phyloP scores from a whole-genome alignment of 2,888 invertebrate species.

The Oxytorus armatus region DNA sequence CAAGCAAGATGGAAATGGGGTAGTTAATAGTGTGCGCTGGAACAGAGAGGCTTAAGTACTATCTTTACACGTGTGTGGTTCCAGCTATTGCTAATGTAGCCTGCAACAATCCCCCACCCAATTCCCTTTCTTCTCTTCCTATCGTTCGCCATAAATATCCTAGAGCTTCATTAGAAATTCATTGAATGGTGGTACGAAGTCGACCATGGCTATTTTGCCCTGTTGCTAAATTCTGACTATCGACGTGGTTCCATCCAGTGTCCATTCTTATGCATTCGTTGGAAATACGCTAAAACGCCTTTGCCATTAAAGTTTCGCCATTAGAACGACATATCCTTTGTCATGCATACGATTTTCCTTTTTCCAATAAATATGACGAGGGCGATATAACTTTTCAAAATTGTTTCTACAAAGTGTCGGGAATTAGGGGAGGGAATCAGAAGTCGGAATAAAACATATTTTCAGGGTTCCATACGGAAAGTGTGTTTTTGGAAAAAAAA shows the following conservation, averaged over 20 bases:
- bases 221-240: not conserved
- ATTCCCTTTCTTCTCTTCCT: no score
- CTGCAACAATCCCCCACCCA: no score
- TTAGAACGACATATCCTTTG: not conserved
- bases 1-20: slow-evolving; percentile 40
- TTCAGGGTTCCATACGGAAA: no score
- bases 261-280: slow-evolving; percentile 18
- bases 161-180: slow-evolving; percentile 55
- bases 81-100: slow-evolving; percentile 19
- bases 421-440: no score
- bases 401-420: no score
- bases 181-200: slow-evolving; percentile 28
- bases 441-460: no score
- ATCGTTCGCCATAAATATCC: slow-evolving; percentile 48
- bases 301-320: not conserved
- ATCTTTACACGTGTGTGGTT: slow-evolving; percentile 46
- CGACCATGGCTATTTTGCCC: not conserved
- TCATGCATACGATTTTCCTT: not conserved
- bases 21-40: slow-evolving; percentile 38
- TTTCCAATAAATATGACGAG: no score
- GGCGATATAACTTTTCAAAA: no score
- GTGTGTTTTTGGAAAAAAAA: no score
- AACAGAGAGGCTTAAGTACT: slow-evolving; percentile 42
- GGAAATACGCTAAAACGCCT: slow-evolving; percentile 6
- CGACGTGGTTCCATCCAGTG: not conserved